Percentiles rank a stretch among this genome's conserved stretches.
Evolutionary conservation across 1,140 invertebrate species (phyloP).

Genomic region (Drosophila virilis): DNA sequence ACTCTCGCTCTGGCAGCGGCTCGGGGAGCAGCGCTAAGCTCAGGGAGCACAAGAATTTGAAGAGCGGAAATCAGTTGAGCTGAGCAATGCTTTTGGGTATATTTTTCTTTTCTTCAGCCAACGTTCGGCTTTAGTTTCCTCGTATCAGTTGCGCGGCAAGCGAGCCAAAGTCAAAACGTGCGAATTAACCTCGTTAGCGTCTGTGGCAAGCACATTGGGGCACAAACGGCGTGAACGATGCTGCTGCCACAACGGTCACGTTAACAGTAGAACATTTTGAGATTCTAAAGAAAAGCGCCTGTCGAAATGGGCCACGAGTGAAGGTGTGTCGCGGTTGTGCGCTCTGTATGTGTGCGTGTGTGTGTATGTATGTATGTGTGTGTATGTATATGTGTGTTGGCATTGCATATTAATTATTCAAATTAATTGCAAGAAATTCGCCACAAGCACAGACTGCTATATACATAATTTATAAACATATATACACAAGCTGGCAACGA

Average conservation of each 20-base stretch:
- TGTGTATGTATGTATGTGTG: conserved; percentile 19
- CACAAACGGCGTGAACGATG: conserved; percentile 46
- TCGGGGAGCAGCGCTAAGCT: conserved; percentile 12
- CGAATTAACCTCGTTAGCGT: conserved; percentile 58
- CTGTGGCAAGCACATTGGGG: conserved; percentile 27
- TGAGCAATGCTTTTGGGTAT: conserved; percentile 24
- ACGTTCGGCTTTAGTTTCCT: conserved; percentile 38
- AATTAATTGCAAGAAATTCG: conserved; percentile 72
- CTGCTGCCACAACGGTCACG: conserved; percentile 60
- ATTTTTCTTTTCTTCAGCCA: conserved; percentile 1
- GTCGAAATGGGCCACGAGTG: conserved; percentile 66
- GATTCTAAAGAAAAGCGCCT: conserved; percentile 64
- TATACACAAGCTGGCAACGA: neutral
- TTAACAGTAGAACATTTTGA: conserved; percentile 59
- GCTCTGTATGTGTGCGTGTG: neutral
- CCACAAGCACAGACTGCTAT: conserved; percentile 37
- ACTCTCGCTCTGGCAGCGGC: neutral
- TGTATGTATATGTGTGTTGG: neutral
- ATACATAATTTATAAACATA: conserved; percentile 23
- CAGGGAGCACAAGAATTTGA: conserved; percentile 2
- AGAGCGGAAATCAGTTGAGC: conserved; percentile 42
- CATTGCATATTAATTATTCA: conserved; percentile 73
- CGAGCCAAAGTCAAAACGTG: conserved; percentile 71
- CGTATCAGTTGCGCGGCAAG: conserved; percentile 70
- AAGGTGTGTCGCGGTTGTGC: conserved; percentile 69